Evolutionary conservation across 2,113 vertebrate species (phyloP).

Genomic region (Spea bombifrons): DNA sequence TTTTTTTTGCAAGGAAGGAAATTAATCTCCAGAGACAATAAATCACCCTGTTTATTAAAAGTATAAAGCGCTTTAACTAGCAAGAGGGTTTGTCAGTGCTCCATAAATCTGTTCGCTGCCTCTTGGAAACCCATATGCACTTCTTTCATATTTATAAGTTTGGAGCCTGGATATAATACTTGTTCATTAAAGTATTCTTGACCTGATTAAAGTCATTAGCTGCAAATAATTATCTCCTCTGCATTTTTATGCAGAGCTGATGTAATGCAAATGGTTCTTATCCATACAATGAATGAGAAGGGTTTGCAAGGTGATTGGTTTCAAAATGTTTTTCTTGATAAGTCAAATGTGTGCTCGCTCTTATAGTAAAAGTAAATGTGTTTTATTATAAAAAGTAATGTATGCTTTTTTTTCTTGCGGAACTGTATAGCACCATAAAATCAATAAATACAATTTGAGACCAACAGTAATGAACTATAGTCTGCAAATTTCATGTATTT

Average conservation of each 20-base stretch:
- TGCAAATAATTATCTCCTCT: constrained; percentile 60
- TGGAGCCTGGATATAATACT: constrained; percentile 59
- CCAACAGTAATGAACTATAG: not conserved
- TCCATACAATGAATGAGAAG: constrained; percentile 51
- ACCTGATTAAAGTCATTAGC: constrained; percentile 65
- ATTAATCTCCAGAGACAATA: constrained; percentile 37
- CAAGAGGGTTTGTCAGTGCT: constrained; percentile 54
- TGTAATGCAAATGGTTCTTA: constrained; percentile 43
- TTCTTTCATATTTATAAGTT: constrained; percentile 68
- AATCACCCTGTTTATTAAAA: constrained; percentile 60
- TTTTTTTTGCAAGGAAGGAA: constrained; percentile 26
- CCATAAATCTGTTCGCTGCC: constrained; percentile 61
- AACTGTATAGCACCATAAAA: constrained; percentile 40
- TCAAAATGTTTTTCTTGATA: constrained; percentile 43
- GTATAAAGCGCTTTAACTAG: constrained; percentile 55
- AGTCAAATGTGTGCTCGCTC: constrained; percentile 24
- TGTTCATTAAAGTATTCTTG: constrained; percentile 66
- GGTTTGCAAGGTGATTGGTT: constrained; percentile 44
- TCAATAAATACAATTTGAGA: constrained; percentile 29
- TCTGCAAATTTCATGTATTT: not conserved
- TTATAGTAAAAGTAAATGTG: constrained; percentile 46
- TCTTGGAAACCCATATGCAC: constrained; percentile 62
- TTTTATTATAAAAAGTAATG: constrained; percentile 43
- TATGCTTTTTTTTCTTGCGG: constrained; percentile 39
- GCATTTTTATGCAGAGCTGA: constrained; percentile 48